Percentiles rank a stretch among this genome's conserved stretches.
Evolutionary conservation across 2,888 invertebrate species (phyloP).

Genomic region (Podabrus alpinus): DNA sequence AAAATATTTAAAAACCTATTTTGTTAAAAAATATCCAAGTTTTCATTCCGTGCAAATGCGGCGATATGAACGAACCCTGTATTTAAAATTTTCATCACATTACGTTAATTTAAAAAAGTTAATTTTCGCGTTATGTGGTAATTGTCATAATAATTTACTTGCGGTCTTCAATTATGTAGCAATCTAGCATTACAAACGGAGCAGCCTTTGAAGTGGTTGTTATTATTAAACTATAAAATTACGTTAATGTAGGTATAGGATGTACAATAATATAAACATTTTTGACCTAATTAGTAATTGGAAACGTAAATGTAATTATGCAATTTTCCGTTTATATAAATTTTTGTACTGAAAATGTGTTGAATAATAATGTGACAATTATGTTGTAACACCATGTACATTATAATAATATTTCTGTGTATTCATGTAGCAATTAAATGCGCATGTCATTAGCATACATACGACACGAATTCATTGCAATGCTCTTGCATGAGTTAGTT

Average conservation of each 20-base stretch:
- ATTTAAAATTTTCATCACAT: background rate
- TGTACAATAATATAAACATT: background rate
- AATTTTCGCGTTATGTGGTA: background rate
- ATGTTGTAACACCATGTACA: too few relatives aligned
- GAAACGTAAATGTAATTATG: background rate
- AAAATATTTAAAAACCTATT: background rate
- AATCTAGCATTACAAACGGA: background rate
- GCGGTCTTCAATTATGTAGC: background rate
- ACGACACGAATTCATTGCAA: too few relatives aligned
- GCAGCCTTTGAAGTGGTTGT: background rate
- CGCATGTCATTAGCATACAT: too few relatives aligned
- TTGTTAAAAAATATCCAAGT: background rate
- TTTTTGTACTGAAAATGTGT: background rate
- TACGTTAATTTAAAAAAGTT: background rate
- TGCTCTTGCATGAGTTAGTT: too few relatives aligned
- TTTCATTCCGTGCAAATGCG: background rate
- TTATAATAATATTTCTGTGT: too few relatives aligned
- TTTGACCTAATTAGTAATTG: background rate
- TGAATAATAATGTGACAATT: too few relatives aligned
- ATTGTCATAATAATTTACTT: background rate
- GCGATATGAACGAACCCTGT: too few relatives aligned
- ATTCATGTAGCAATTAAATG: too few relatives aligned
- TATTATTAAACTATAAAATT: background rate
- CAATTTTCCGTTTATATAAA: background rate
- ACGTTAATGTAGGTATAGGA: background rate